These are phyloP conservation scores for Xiphophorus birchmanni DNA, from an alignment of 2,797 vertebrate species.

Conservation along the genomic window DNA sequence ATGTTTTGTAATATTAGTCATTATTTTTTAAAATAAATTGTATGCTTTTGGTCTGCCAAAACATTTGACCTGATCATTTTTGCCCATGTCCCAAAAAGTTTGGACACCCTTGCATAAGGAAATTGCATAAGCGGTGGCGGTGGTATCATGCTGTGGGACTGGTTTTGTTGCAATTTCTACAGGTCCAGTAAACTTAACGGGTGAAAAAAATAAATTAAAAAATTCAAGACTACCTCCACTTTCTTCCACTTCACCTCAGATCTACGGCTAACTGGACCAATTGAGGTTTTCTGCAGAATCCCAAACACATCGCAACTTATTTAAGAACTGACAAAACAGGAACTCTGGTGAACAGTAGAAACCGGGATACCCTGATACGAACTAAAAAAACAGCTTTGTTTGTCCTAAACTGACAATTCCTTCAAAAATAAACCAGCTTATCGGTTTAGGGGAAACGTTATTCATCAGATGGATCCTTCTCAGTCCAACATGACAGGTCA, in stretches of 20 bases:
- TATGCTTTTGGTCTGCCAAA: not conserved
- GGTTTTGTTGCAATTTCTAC: not conserved
- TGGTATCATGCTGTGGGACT: not conserved
- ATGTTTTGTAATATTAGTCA: too few species aligned
- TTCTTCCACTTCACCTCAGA: not conserved
- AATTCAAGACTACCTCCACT: not conserved
- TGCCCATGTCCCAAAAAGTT: not conserved
- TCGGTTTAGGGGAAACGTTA: not conserved
- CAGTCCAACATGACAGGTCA: not conserved
- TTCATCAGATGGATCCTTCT: not conserved
- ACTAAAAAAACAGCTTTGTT: not conserved
- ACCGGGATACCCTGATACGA: not conserved
- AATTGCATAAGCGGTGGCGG: not conserved
- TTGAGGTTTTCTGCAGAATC: not conserved
- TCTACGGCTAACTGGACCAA: not conserved
- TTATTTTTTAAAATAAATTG: too few species aligned
- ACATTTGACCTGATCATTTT: not conserved
- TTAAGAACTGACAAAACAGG: not conserved
- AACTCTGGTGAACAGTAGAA: not conserved
- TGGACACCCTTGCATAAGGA: not conserved
- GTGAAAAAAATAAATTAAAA: not conserved
- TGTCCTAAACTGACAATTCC: not conserved
- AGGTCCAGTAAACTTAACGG: not conserved
- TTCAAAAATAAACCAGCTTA: not conserved
- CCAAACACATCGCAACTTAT: not conserved